These are phyloP conservation scores for Lordiphosa fenestrarum DNA, from an alignment of 2,888 invertebrate genomes.

Conservation along the genomic window DNA sequence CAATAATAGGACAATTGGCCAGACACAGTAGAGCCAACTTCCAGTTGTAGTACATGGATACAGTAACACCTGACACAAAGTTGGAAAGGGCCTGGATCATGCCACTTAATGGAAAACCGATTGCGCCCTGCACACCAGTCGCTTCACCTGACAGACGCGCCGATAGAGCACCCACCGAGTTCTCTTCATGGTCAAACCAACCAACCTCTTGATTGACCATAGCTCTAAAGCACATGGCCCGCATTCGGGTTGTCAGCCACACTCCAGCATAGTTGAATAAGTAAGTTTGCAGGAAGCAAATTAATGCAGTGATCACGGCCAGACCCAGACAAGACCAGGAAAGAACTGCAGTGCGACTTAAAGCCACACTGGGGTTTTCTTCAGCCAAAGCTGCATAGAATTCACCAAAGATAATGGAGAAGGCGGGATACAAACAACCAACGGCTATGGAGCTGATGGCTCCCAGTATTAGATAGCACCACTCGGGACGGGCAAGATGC, in stretches of 20 bases:
- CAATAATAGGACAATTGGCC: constrained; percentile 86
- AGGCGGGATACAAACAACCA: constrained; percentile 87
- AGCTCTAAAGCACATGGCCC: constrained; percentile 83
- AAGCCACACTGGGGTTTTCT: constrained; percentile 82
- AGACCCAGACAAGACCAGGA: constrained; percentile 85
- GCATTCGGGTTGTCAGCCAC: constrained; percentile 85
- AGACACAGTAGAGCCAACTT: constrained; percentile 86
- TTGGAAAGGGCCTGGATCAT: constrained; percentile 86
- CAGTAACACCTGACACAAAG: constrained; percentile 83
- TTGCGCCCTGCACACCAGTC: constrained; percentile 87
- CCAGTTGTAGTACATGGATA: constrained; percentile 86
- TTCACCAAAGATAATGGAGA: constrained; percentile 89
- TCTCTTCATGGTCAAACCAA: constrained; percentile 86
- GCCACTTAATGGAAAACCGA: constrained; percentile 86
- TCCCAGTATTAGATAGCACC: constrained; percentile 84
- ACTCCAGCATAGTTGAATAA: constrained; percentile 90
- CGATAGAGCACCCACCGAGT: constrained; percentile 87
- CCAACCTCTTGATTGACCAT: constrained; percentile 88
- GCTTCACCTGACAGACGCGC: constrained; percentile 87
- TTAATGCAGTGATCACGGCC: constrained; percentile 84
- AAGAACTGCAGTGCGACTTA: constrained; percentile 83
- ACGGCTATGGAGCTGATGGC: constrained; percentile 85
- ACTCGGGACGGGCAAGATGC: constrained; percentile 85
- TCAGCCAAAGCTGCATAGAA: constrained; percentile 87
- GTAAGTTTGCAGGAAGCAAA: constrained; percentile 87